A percentile compares a stretch with the other conserved stretches of the same genome.
These are phyloP conservation scores for Scylla paramamosain DNA, from an alignment of 1,140 invertebrate genomes.

Conservation along the genomic window DNA sequence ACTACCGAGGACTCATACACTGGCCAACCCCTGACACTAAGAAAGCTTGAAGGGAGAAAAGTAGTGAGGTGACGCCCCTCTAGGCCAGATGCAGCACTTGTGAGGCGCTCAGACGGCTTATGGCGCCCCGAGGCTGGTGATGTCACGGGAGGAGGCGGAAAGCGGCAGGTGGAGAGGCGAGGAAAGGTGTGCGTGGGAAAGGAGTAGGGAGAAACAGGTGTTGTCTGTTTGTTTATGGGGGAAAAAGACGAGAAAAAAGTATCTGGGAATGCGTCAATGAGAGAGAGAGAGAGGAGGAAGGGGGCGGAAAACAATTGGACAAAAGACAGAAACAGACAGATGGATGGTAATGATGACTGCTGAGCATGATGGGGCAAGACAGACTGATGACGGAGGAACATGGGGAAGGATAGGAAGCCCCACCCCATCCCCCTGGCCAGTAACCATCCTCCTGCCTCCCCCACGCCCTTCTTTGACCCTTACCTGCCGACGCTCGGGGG, in stretches of 20 bases:
- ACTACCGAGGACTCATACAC: too few relatives aligned
- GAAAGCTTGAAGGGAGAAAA: too few relatives aligned
- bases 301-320: neutral
- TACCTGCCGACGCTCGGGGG: neutral
- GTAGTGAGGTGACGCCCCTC: too few relatives aligned
- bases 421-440: too few relatives aligned
- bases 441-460: neutral
- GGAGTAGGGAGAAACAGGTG: neutral
- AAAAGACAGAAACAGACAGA: neutral
- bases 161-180: neutral
- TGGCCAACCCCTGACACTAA: too few relatives aligned
- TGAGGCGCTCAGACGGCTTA: neutral
- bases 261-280: neutral
- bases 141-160: neutral
- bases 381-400: neutral
- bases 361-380: neutral
- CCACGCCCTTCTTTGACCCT: neutral
- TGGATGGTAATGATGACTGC: neutral
- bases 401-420: neutral
- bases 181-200: constrained; percentile 1
- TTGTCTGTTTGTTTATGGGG: too few relatives aligned
- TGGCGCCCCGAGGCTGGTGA: neutral
- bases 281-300: neutral
- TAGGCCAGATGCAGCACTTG: neutral
- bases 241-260: neutral